phyloP scores from a whole-genome alignment of 2,888 invertebrate species.

The Stenotaenia linearis region DNA sequence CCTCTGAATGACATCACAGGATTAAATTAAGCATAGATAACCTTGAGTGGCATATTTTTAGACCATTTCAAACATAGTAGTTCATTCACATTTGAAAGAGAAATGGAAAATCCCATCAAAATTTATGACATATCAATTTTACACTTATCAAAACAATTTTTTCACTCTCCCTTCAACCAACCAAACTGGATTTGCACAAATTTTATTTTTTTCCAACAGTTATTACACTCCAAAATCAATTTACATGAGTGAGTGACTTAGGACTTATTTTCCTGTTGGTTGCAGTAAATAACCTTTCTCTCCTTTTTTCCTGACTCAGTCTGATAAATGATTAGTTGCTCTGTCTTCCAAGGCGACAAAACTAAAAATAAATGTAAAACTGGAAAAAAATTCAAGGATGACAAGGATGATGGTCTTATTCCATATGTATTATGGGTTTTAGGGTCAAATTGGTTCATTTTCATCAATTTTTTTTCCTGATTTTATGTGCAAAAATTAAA shows the following conservation, averaged over 20 bases:
- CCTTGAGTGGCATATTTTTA: background rate
- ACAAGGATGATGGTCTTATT: background rate
- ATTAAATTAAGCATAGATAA: background rate
- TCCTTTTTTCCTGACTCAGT: background rate
- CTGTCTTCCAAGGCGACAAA: background rate
- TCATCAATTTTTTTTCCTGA: background rate
- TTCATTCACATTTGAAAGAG: background rate
- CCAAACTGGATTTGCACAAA: background rate
- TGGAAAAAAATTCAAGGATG: background rate
- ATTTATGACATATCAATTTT: background rate
- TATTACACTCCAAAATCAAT: background rate
- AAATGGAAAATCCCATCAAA: background rate
- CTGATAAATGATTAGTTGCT: background rate
- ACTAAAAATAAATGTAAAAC: background rate
- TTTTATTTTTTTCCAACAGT: no score
- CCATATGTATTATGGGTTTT: background rate
- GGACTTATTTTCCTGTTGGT: background rate
- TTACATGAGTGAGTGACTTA: background rate
- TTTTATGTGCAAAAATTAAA: background rate
- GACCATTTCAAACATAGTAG: background rate
- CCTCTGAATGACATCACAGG: background rate
- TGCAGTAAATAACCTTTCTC: background rate
- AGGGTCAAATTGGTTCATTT: background rate
- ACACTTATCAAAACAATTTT: background rate
- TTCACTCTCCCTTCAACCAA: background rate